Base-by-base conservation (phyloP, 2,888 invertebrate genomes). In the Deroplatys truncata region DNA sequence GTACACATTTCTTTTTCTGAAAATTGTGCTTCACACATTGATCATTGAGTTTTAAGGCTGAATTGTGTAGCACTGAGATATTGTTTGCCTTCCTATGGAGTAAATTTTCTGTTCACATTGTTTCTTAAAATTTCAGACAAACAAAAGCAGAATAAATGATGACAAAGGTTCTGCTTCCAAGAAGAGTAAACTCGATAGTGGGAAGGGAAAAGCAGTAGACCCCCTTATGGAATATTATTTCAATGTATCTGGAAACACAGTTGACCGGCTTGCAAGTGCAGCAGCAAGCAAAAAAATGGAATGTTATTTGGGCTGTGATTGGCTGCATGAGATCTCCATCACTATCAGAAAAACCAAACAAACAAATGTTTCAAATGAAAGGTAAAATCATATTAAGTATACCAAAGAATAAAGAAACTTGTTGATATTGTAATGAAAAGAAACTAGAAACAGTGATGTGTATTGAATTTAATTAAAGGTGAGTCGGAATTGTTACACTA, bases 271-370 rank as follows among this genome's bases (percentile, higher is more conserved):
- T 28, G 93, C 93, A 88, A 92, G 93, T 20, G 92, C 93, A 91
- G 92, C 93, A 89, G 93, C 93, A n/a, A 92, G 92, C 86, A 94
- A 93, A 90, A 93, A 93, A 88, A 92, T 93, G 90, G 94, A 94
- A 85, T 92, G 92, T 84, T 92, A 93, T 72, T 92, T 93, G 92
- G 98, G 98, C 88, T 98, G 98, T 93, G 98, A 98, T 93, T 98
- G 98, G 96, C 94, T 98, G 90, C 98, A 98, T 92, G 98, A 98
- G 94, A 95, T 98, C 90, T 98, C 98, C 20, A 96, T 98, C 91
- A 98, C 98, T 0, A 96, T 98, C 28, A 95, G 98, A 90, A 96
- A 97, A 89, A 96, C 97, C 86, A 97, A 96, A 91, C 95, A 96
- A 90, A 96, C 96, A 0, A 95, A 95, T 88, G 94, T 97, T 90